Evolutionary conservation across 2,113 vertebrate genomes (phyloP).

Genomic region (Microtus ochrogaster): DNA sequence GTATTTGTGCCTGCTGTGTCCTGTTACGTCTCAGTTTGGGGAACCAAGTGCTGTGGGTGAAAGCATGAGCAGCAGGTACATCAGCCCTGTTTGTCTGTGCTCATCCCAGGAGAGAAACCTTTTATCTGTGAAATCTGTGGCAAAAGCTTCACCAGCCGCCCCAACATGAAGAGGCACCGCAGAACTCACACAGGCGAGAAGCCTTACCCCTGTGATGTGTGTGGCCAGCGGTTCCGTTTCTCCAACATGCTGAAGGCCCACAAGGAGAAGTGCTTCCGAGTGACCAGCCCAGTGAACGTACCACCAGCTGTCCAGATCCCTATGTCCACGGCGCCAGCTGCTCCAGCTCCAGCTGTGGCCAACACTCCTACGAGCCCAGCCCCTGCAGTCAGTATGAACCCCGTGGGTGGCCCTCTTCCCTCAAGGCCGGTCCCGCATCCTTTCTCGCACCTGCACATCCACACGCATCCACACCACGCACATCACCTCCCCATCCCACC

Average conservation of each 20-base stretch:
- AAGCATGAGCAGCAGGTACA: not conserved
- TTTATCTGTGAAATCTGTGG: slow-evolving; percentile 99
- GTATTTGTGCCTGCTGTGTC: not conserved
- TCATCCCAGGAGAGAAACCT: slow-evolving; percentile 95
- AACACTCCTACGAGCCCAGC: slow-evolving; percentile 81
- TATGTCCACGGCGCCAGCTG: slow-evolving; percentile 88
- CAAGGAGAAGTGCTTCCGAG: slow-evolving; percentile 98
- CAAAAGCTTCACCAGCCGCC: slow-evolving; percentile 99
- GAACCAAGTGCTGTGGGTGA: not conserved
- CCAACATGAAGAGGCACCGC: slow-evolving; percentile 98
- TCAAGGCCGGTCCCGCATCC: slow-evolving; percentile 89
- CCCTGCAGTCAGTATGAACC: slow-evolving; percentile 83
- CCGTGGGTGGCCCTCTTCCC: slow-evolving; percentile 81
- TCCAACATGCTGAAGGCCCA: slow-evolving; percentile 99
- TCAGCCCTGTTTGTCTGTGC: slow-evolving; percentile 55
- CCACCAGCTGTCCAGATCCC: slow-evolving; percentile 88
- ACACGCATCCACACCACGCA: slow-evolving; percentile 89
- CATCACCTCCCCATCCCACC: slow-evolving; percentile 92
- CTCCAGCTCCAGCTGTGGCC: slow-evolving; percentile 85
- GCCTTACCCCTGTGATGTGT: slow-evolving; percentile 97
- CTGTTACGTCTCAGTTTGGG: not conserved
- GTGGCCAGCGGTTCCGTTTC: slow-evolving; percentile 97
- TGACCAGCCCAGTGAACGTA: slow-evolving; percentile 94
- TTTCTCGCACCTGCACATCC: slow-evolving; percentile 93
- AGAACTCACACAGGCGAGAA: slow-evolving; percentile 98